Conservation (phyloP, 1,140 invertebrate species). For the Drosophila willistoni region DNA sequence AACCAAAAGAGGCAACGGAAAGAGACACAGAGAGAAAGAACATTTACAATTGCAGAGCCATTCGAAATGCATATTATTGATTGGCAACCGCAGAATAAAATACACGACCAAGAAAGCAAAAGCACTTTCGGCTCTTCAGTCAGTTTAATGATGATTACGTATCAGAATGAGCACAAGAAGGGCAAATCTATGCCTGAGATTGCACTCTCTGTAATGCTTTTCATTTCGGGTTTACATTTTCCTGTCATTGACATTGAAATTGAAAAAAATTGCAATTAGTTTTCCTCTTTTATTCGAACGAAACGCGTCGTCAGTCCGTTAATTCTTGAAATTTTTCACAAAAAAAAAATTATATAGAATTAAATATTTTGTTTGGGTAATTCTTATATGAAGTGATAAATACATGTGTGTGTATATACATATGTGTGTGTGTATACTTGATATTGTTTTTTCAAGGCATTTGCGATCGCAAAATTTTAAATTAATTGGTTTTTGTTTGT, state of each 20-base stretch:
- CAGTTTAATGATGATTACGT: slow-evolving; percentile 50
- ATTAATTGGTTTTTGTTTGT: slow-evolving; percentile 17
- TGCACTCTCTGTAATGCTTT: slow-evolving; percentile 34
- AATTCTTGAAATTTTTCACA: slow-evolving; percentile 30
- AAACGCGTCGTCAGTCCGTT: slow-evolving; percentile 57
- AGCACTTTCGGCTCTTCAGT: slow-evolving; percentile 36
- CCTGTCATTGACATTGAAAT: slow-evolving; percentile 76
- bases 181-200: slow-evolving; percentile 1
- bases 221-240: neutral
- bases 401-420: slow-evolving; percentile 2
- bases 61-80: slow-evolving; percentile 69
- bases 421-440: neutral
- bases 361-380: slow-evolving; percentile 51
- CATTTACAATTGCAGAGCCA: slow-evolving; percentile 56
- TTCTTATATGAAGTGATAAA: slow-evolving; percentile 31
- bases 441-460: slow-evolving; percentile 15
- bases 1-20: slow-evolving; percentile 6
- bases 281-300: slow-evolving; percentile 59
- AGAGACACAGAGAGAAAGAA: slow-evolving; percentile 14
- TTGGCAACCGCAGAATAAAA: slow-evolving; percentile 58
- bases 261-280: slow-evolving; percentile 60
- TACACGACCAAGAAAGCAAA: slow-evolving; percentile 29
- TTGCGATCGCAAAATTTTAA: slow-evolving; percentile 20
- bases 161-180: slow-evolving; percentile 1
- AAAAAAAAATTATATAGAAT: slow-evolving; percentile 4